Percentiles rank a stretch among this genome's conserved stretches.
phyloP scores from a whole-genome alignment of 2,797 vertebrate species.

The Orientallactaga sibirica region DNA sequence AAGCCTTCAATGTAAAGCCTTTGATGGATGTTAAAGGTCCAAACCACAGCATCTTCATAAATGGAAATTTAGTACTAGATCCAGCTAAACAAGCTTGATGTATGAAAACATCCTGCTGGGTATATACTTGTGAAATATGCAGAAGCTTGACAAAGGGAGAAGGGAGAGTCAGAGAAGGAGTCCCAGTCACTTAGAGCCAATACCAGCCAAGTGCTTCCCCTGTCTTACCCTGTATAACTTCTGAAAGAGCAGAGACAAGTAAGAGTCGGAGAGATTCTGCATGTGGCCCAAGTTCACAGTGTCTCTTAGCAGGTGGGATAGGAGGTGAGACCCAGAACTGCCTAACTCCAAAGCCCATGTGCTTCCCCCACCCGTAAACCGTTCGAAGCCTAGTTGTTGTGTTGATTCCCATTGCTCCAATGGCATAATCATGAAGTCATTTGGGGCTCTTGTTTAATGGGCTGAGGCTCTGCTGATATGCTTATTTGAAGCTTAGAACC shows the following conservation, averaged over 20 bases:
- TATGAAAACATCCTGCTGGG: background rate
- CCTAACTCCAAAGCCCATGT: no score
- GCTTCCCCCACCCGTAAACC: no score
- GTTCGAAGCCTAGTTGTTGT: no score
- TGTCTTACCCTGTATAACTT: background rate
- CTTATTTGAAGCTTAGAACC: conserved; percentile 44
- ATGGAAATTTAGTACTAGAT: no score
- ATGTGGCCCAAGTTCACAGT: background rate
- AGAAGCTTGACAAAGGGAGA: background rate
- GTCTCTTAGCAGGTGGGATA: background rate
- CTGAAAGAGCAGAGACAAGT: background rate
- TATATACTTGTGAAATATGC: background rate
- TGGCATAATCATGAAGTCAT: background rate
- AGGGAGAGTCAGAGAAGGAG: background rate
- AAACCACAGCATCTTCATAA: background rate
- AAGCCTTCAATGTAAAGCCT: background rate
- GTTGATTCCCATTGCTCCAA: background rate
- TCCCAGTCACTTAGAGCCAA: background rate
- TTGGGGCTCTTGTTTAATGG: background rate
- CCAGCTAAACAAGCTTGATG: no score
- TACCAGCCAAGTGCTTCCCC: background rate
- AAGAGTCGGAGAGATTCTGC: background rate
- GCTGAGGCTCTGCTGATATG: background rate
- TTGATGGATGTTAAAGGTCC: background rate
- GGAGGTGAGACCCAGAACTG: background rate